phyloP scores from a whole-genome alignment of 1,140 invertebrate genomes.

The Schlechtendalia chinensis region DNA sequence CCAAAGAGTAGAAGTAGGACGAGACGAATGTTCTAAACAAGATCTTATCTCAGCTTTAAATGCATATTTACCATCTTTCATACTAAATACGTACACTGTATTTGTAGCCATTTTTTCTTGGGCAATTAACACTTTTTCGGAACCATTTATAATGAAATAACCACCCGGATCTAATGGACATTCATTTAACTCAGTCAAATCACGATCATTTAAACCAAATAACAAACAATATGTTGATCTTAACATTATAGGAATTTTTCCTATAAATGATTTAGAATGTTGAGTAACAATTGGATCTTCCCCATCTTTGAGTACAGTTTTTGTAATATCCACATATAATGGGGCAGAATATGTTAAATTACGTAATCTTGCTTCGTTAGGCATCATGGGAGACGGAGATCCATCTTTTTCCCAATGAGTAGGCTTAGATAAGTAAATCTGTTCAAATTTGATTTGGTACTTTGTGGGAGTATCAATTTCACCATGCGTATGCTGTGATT shows the following conservation, averaged over 20 bases:
- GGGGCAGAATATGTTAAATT: conserved; percentile 95
- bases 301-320: conserved; percentile 87
- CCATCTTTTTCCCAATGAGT: conserved; percentile 99
- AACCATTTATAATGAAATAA: conserved; percentile 95
- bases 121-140: conserved; percentile 94
- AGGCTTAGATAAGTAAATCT: conserved; percentile 97
- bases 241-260: conserved; percentile 99
- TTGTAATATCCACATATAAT: conserved; percentile 96
- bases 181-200: conserved; percentile 97
- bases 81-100: conserved; percentile 98
- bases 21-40: conserved; percentile 85
- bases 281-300: conserved; percentile 90
- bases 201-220: conserved; percentile 91
- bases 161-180: conserved; percentile 97
- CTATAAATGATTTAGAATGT: conserved; percentile 97
- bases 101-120: conserved; percentile 99
- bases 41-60: conserved; percentile 97
- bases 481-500: conserved; percentile 91
- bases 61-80: conserved; percentile 97
- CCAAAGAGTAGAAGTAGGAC: conserved; percentile 96
- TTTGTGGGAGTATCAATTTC: conserved; percentile 88
- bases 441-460: conserved; percentile 95
- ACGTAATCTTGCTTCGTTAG: conserved; percentile 89
- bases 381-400: conserved; percentile 98
- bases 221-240: conserved; percentile 94